Conservation (phyloP, 92 coral and sea anemone genomes). For the Micromussa lordhowensis region DNA sequence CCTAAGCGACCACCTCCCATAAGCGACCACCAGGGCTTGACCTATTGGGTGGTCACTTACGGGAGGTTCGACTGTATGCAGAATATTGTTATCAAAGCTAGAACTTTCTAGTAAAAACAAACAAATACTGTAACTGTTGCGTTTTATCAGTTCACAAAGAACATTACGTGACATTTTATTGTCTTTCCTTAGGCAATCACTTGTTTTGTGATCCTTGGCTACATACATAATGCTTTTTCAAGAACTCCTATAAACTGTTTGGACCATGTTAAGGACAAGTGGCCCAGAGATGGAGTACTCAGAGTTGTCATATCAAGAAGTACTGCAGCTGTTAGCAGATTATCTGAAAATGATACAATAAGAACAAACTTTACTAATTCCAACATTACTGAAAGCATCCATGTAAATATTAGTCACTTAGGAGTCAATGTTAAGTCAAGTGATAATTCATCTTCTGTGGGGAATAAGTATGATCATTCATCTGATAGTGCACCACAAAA, state of each 20-base stretch:
- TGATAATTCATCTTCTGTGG: conserved; percentile 45
- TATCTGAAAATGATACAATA: conserved; percentile 71
- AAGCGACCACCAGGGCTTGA: too few species aligned
- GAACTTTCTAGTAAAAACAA: too few species aligned
- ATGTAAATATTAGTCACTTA: conserved; percentile 47
- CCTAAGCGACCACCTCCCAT: too few species aligned
- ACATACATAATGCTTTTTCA: conserved; percentile 96
- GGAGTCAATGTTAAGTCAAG: conserved; percentile 20
- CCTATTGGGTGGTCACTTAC: too few species aligned
- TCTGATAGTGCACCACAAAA: conserved; percentile 75
- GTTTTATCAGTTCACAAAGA: neutral
- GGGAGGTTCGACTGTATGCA: too few species aligned
- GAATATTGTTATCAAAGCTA: too few species aligned
- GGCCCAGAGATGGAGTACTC: conserved; percentile 98
- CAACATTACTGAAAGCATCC: conserved; percentile 30
- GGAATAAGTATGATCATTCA: conserved; percentile 49
- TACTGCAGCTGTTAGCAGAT: conserved; percentile 57
- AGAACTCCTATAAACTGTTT: conserved; percentile 94
- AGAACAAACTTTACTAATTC: conserved; percentile 48
- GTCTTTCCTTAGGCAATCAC: conserved; percentile 80
- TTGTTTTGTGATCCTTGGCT: conserved; percentile 89
- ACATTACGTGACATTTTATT: neutral
- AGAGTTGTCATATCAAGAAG: conserved; percentile 85
- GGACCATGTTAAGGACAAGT: conserved; percentile 87
- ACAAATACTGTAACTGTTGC: neutral